A percentile compares a stretch with the other conserved stretches of the same genome.
Conservation (phyloP, 1,140 invertebrate species). For the Drosophila eugracilis region DNA sequence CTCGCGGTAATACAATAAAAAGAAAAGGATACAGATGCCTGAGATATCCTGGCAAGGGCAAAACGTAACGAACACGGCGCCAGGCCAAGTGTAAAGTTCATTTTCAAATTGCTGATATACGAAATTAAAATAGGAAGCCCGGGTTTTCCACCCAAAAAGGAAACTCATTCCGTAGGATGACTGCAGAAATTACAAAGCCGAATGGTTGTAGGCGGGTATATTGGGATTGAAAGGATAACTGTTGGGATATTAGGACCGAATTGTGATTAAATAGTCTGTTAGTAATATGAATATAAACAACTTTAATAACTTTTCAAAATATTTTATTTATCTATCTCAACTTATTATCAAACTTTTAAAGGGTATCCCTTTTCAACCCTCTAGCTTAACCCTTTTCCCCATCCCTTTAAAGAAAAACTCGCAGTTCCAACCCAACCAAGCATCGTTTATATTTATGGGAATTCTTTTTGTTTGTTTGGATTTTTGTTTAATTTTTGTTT, state of each 20-base stretch:
- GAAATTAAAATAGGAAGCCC: conserved; percentile 79
- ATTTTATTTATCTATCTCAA: background rate
- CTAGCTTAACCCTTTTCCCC: background rate
- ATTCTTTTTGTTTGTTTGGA: conserved; percentile 44
- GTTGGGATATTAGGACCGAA: no score
- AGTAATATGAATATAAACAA: background rate
- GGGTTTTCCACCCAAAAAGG: conserved; percentile 33
- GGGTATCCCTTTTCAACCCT: conserved; percentile 8
- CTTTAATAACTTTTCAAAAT: background rate
- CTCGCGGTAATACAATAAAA: conserved; percentile 81
- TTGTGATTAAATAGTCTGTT: no score
- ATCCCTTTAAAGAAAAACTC: conserved; percentile 3
- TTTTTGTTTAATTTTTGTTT: conserved; percentile 29
- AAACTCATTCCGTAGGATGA: conserved; percentile 30
- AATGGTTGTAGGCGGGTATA: background rate
- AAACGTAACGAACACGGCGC: conserved; percentile 21
- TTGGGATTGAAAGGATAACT: conserved; percentile 1
- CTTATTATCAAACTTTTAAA: background rate
- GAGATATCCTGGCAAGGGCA: conserved; percentile 43
- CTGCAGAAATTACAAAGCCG: conserved; percentile 7
- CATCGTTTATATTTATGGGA: conserved; percentile 76
- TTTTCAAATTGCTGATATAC: conserved; percentile 73
- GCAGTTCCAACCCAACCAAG: conserved; percentile 12
- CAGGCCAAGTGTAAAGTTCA: conserved; percentile 65
- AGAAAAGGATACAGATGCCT: conserved; percentile 75